These are phyloP conservation scores for Borostomias antarcticus DNA, from an alignment of 2,797 vertebrate species.

Conservation along the genomic window DNA sequence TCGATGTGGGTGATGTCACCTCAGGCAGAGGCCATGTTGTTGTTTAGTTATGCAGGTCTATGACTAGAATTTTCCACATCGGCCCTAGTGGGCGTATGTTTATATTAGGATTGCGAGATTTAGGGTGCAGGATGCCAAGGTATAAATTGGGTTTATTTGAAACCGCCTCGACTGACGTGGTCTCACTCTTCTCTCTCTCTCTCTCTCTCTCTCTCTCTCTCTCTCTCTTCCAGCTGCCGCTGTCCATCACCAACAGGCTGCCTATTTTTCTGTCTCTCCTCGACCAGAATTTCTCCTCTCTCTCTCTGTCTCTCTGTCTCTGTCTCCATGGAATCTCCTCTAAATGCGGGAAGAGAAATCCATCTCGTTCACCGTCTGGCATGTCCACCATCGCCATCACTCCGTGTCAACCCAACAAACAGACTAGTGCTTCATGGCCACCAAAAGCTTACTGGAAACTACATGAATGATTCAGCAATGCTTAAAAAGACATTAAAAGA, in stretches of 20 bases:
- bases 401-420: constrained; percentile 33
- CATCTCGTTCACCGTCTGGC: constrained; percentile 22
- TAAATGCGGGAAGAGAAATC: constrained; percentile 39
- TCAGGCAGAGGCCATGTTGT: constrained; percentile 30
- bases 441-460: constrained; percentile 41
- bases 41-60: constrained; percentile 37
- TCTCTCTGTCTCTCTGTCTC: constrained; percentile 38
- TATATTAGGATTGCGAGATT: constrained; percentile 12
- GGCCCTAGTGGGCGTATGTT: constrained; percentile 13
- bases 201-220: background rate
- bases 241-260: constrained; percentile 58
- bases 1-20: constrained; percentile 14
- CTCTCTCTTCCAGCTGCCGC: constrained; percentile 58
- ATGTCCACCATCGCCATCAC: constrained; percentile 10
- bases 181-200: background rate
- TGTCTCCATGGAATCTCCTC: constrained; percentile 41
- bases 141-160: constrained; percentile 57
- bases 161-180: constrained; percentile 63
- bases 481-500: constrained; percentile 63
- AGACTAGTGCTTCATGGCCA: constrained; percentile 28
- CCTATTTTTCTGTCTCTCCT: constrained; percentile 23
- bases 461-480: constrained; percentile 57
- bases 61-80: constrained; percentile 53
- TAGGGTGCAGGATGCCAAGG: constrained; percentile 39
- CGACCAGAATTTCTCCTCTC: constrained; percentile 40